Conservation (phyloP, 2,888 invertebrate genomes). For the Lottia scabra region DNA sequence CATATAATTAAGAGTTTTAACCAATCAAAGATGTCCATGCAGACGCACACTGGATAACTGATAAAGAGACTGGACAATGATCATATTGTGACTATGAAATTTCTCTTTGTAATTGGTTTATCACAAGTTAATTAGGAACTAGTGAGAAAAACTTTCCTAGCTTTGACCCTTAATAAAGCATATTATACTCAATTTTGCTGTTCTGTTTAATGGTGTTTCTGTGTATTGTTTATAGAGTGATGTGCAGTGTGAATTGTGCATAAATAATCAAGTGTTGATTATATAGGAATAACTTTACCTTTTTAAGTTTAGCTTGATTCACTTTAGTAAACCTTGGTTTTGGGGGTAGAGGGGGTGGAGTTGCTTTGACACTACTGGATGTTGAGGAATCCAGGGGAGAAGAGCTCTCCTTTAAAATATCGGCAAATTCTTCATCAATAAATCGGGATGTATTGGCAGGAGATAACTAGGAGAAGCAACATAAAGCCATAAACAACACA, state of each 20-base stretch:
- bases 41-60: no score
- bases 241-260: not conserved
- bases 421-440: slow-evolving; percentile 1
- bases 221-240: no score
- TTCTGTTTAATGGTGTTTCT: no score
- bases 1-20: no score
- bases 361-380: not conserved
- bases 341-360: not conserved
- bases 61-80: no score
- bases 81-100: no score
- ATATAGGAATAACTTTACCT: not conserved
- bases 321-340: not conserved
- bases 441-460: not conserved
- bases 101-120: no score
- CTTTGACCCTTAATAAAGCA: no score
- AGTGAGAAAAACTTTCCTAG: no score
- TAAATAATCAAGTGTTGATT: not conserved
- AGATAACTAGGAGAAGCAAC: not conserved
- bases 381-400: not conserved
- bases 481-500: not conserved
- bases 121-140: no score
- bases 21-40: no score
- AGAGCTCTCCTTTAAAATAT: not conserved
- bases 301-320: not conserved
- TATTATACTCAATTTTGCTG: no score